Conservation (phyloP, 2,797 vertebrate species). For the Saxicola maurus region DNA sequence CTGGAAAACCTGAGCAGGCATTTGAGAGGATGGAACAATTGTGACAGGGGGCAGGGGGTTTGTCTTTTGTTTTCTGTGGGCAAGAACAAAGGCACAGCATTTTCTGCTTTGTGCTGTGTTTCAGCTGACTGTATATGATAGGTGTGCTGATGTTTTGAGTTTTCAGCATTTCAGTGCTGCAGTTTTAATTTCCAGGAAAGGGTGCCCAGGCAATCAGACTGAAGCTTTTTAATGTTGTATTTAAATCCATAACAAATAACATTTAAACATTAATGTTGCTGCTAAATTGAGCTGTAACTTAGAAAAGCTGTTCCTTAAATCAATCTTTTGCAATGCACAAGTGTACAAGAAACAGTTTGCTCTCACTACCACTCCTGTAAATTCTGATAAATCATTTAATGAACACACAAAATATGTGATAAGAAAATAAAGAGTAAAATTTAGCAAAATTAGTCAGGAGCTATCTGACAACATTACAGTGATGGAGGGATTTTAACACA, state of each 20-base stretch:
- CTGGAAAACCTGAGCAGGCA: background rate
- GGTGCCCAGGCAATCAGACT: background rate
- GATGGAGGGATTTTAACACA: background rate
- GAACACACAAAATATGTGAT: background rate
- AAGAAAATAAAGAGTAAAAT: background rate
- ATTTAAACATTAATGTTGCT: conserved; percentile 1
- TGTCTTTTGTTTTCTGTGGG: background rate
- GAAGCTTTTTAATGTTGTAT: background rate
- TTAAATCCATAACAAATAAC: conserved; percentile 17
- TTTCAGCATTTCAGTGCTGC: background rate
- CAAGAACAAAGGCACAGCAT: background rate
- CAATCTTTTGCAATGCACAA: background rate
- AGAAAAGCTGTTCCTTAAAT: conserved; percentile 7
- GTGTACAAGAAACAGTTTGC: background rate
- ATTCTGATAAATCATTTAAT: background rate
- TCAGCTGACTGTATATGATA: background rate
- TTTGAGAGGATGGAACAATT: background rate
- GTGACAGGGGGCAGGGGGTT: background rate
- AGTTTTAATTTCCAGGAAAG: background rate
- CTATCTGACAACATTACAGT: background rate
- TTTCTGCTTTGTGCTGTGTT: background rate
- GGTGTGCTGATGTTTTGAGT: background rate
- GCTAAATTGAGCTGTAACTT: background rate
- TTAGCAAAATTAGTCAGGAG: background rate
- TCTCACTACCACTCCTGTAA: background rate